Evolutionary conservation across 2,113 vertebrate species (phyloP).

Genomic region (Poeciliopsis prolifica): DNA sequence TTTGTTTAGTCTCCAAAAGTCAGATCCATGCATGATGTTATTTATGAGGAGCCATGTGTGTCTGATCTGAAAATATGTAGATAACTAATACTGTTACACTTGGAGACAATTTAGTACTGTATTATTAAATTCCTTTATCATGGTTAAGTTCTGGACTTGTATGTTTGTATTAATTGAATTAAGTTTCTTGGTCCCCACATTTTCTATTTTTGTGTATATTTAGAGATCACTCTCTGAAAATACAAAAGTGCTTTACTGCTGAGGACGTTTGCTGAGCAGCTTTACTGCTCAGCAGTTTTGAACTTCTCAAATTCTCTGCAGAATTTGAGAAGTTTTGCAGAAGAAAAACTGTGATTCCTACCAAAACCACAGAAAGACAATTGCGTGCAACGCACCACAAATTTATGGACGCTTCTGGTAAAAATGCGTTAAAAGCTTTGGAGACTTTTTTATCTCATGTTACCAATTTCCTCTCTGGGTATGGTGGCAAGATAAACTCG

Average conservation of each 20-base stretch:
- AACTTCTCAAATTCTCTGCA: no score
- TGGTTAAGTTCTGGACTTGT: conserved; percentile 33
- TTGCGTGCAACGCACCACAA: conserved; percentile 23
- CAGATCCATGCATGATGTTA: conserved; percentile 69
- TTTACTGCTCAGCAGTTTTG: no score
- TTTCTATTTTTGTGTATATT: conserved; percentile 7
- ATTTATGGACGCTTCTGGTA: neutral
- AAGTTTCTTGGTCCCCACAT: neutral
- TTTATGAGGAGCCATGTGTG: conserved; percentile 50
- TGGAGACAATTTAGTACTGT: conserved; percentile 52
- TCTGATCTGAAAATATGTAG: conserved; percentile 66
- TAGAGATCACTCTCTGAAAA: neutral
- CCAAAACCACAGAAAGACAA: conserved; percentile 60
- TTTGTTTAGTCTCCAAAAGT: conserved; percentile 62
- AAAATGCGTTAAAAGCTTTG: neutral
- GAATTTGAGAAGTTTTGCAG: conserved; percentile 14
- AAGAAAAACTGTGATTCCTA: conserved; percentile 19
- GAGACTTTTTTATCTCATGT: neutral
- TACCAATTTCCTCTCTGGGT: neutral
- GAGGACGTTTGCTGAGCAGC: neutral
- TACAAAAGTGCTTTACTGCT: conserved; percentile 15
- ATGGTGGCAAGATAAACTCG: neutral
- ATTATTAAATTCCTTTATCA: conserved; percentile 26
- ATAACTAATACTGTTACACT: conserved; percentile 41
- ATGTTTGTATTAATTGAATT: conserved; percentile 38